Base-by-base conservation (phyloP, 2,888 invertebrate species). In the Gastracanthus pulcherrimus region DNA sequence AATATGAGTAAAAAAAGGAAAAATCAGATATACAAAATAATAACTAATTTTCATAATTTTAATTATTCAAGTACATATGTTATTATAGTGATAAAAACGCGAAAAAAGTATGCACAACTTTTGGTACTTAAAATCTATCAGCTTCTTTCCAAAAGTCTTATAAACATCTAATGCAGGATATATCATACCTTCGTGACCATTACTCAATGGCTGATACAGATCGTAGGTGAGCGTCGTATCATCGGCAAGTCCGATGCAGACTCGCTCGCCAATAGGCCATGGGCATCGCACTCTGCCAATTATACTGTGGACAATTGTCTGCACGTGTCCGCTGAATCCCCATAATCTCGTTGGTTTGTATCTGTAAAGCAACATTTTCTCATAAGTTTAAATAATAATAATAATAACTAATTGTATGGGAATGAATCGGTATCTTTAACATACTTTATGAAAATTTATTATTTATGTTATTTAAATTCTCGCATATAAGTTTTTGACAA, bases 301-400 rank as follows among this genome's bases (percentile, higher is more conserved):
- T 84, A 97, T 94, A 88, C 97, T 98, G 92, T 98, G 98, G 74
- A 98, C 93, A 81, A 98, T 96, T 1, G 98, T 98, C 92, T 98
- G 98, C 26, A 98, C 95, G 92, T 98, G 98, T 13, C 98, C 98
- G 92, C 97, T 98, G 92, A 97, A 97, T 80, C 98, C 98, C 98
- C 98, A 98, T 86, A 98, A 92, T 85, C 97, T 93, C 70, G 98
- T 97, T 70, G 98, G 98, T 86, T 96, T 93, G 92, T 98, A 98
- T 80, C 98, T 98, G 92, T 60, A 94, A 94, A n/a, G n/a, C n/a
- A n/a, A n/a, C n/a, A n/a, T n/a, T n/a, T n/a, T n/a, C n/a, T n/a
- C n/a, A n/a, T n/a, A n/a, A n/a, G n/a, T 83, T 23, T 64, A 31
- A 16, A 31, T 38, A 36, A 64, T 55, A 34, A 16, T 11, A 9